A percentile compares a stretch with the other conserved stretches of the same genome.
Conservation (phyloP, 2,113 vertebrate genomes). For the Zosterops hypoxanthus region DNA sequence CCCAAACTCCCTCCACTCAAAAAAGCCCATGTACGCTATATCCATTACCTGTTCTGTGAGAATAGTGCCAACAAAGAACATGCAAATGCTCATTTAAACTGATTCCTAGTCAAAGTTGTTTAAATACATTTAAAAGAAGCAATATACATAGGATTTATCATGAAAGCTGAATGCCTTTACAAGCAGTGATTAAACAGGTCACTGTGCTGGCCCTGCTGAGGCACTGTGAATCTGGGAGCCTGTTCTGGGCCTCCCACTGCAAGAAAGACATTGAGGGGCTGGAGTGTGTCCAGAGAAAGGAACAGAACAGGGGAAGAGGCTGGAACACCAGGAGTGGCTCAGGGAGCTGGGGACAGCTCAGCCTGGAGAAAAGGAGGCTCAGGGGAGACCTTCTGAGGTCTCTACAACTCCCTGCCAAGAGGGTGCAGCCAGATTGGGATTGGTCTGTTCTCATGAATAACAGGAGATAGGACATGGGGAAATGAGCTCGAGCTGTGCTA, state of each 20-base stretch:
- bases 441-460: not conserved
- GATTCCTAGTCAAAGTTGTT: not conserved
- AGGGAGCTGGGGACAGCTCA: not conserved
- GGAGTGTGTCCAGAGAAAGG: not conserved
- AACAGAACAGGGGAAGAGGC: rapidly evolving
- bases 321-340: rapidly evolving
- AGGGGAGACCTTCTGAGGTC: not conserved
- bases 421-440: not conserved
- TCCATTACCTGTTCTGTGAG: not conserved
- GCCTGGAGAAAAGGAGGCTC: not conserved
- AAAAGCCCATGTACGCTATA: not conserved
- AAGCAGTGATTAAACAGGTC: not conserved
- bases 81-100: not conserved
- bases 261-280: not conserved
- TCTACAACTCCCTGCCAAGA: not conserved
- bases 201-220: not conserved
- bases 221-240: not conserved
- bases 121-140: not conserved
- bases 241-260: not conserved
- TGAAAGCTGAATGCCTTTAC: not conserved
- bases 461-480: too few relatives aligned
- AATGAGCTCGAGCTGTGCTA: not conserved
- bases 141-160: not conserved
- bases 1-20: rapidly evolving
- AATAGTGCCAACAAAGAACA: not conserved